Conservation (phyloP, 2,888 invertebrate species). For the Acrocyrtus sp. region DNA sequence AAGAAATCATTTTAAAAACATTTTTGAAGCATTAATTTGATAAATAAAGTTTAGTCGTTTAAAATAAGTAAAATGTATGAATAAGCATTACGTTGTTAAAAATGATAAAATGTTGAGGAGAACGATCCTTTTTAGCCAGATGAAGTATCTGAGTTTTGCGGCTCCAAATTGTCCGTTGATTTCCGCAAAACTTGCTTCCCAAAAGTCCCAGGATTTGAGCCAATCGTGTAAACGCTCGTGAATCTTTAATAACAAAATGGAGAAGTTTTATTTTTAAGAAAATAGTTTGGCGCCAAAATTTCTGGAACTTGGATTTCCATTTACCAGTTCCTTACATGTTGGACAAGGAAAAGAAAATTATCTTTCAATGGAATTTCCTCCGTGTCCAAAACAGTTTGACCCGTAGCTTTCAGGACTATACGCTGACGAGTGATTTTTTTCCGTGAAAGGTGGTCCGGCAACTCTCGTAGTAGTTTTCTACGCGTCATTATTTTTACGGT, state of each 20-base stretch:
- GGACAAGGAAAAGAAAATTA: constrained; percentile 15
- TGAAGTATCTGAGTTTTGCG: constrained; percentile 25
- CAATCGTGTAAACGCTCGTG: constrained; percentile 17
- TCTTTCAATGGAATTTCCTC: constrained; percentile 29
- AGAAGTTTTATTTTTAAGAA: too few relatives aligned
- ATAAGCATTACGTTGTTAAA: too few relatives aligned
- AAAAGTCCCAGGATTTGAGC: not conserved
- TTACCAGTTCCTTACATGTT: too few relatives aligned
- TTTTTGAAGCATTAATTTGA: too few relatives aligned
- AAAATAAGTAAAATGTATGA: too few relatives aligned
- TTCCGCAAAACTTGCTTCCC: constrained; percentile 26
- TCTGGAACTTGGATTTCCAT: too few relatives aligned
- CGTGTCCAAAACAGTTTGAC: constrained; percentile 18
- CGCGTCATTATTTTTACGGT: too few relatives aligned
- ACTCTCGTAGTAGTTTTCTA: constrained; percentile 4
- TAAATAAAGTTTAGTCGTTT: too few relatives aligned
- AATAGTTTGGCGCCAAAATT: too few relatives aligned
- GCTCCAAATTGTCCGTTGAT: constrained; percentile 39
- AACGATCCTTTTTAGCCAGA: constrained; percentile 28
- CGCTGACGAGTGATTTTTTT: constrained; percentile 20
- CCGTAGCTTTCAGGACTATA: constrained; percentile 27
- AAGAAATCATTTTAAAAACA: too few relatives aligned
- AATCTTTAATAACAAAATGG: too few relatives aligned
- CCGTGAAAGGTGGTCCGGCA: constrained; percentile 12
- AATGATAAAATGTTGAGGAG: constrained; percentile 10